A percentile compares a stretch with the other conserved stretches of the same genome.
These are phyloP conservation scores for Therioaphis trifolii DNA, from an alignment of 2,888 invertebrate genomes.

Conservation along the genomic window DNA sequence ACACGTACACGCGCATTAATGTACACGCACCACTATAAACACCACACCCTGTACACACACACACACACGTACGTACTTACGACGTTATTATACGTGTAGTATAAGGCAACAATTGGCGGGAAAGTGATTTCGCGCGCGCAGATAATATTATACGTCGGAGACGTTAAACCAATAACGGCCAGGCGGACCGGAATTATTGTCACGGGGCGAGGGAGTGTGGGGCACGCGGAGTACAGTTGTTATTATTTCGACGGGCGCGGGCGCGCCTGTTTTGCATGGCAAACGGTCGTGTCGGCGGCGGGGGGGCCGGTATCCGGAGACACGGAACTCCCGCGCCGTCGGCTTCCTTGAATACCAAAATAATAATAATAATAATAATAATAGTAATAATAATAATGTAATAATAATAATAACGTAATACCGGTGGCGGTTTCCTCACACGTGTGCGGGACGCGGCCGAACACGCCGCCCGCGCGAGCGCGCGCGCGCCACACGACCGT, in stretches of 20 bases:
- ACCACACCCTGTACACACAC: too few species aligned
- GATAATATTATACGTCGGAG: background rate
- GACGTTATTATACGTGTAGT: background rate
- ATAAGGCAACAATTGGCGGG: conserved; percentile 14
- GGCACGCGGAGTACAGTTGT: background rate
- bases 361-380: too few species aligned
- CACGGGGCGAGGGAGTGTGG: too few species aligned
- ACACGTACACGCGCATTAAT: background rate
- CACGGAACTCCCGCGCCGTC: background rate
- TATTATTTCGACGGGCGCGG: conserved; percentile 32
- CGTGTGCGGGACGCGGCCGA: background rate
- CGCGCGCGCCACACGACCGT: background rate
- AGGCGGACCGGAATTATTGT: too few species aligned
- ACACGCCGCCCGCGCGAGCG: background rate
- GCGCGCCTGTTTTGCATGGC: conserved; percentile 57
- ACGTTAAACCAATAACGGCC: conserved; percentile 44
- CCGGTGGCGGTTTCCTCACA: conserved; percentile 11
- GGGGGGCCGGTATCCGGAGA: too few species aligned
- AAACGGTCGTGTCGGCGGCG: conserved; percentile 46
- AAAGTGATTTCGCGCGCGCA: conserved; percentile 33
- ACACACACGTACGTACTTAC: too few species aligned
- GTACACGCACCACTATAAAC: too few species aligned
- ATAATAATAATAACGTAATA: too few species aligned
- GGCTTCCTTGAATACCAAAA: conserved; percentile 56
- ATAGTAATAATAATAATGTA: too few species aligned